These are phyloP conservation scores for Picus viridis DNA, from an alignment of 2,797 vertebrate genomes.

Conservation along the genomic window DNA sequence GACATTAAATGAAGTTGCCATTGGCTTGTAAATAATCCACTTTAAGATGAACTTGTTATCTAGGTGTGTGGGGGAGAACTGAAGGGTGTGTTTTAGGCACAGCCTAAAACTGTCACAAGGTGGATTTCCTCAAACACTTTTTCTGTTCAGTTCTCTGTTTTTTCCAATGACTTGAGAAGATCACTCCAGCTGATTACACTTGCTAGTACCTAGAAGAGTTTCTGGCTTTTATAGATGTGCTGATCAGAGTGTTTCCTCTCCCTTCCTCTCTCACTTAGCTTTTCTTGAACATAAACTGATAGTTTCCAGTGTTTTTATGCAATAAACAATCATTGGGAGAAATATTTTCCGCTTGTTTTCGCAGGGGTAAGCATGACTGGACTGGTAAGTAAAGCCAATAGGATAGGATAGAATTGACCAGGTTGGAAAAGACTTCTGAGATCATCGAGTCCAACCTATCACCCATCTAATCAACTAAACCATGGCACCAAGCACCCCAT, in stretches of 20 bases:
- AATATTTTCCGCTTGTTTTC: background rate
- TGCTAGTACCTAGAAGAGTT: background rate
- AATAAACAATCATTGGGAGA: background rate
- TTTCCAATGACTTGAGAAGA: background rate
- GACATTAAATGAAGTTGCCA: background rate
- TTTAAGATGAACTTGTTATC: background rate
- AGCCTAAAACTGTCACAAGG: too few species aligned
- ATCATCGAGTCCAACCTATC: too few species aligned
- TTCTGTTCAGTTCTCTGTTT: background rate
- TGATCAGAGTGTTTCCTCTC: background rate
- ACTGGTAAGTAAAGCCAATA: background rate
- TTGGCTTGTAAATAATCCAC: background rate
- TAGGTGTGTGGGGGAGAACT: background rate
- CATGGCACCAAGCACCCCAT: too few species aligned
- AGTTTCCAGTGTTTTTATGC: background rate
- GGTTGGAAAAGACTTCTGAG: too few species aligned
- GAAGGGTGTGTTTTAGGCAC: too few species aligned
- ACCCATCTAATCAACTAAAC: too few species aligned
- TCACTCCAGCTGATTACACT: background rate
- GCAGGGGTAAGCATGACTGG: background rate
- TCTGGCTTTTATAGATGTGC: background rate
- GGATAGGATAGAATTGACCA: too few species aligned
- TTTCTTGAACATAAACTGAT: background rate
- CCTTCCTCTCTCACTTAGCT: background rate
- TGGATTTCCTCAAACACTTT: background rate